These are phyloP conservation scores for Anguilla rostrata DNA, from an alignment of 2,113 vertebrate genomes.

Conservation along the genomic window DNA sequence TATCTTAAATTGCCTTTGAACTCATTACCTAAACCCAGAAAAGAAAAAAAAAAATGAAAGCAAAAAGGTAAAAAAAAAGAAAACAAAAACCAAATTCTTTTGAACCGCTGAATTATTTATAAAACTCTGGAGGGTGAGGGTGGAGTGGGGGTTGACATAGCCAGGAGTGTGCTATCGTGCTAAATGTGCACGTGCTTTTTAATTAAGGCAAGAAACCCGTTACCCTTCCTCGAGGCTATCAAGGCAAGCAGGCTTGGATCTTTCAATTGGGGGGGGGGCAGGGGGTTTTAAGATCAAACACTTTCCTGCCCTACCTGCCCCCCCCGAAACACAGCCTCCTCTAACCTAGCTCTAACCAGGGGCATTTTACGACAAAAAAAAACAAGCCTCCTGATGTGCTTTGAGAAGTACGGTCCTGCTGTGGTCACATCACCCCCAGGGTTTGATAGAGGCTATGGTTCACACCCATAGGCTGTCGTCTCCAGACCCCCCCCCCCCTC, in stretches of 20 bases:
- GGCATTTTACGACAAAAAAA: not conserved
- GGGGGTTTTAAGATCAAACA: not conserved
- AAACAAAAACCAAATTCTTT: conserved; percentile 10
- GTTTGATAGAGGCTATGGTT: not conserved
- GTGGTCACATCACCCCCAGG: not conserved
- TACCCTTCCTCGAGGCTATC: conserved; percentile 2
- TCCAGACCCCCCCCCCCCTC: not conserved
- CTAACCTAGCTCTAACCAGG: not conserved
- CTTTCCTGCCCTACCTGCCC: not conserved
- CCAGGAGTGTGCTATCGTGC: not conserved
- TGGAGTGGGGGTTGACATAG: conserved; percentile 36
- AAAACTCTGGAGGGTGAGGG: not conserved
- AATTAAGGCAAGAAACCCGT: not conserved
- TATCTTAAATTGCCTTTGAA: conserved; percentile 52
- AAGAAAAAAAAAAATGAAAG: conserved; percentile 23
- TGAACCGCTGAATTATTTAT: conserved; percentile 67
- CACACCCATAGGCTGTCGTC: not conserved
- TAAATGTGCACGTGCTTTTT: not conserved
- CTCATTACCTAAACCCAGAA: conserved; percentile 60
- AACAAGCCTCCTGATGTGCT: too few relatives aligned
- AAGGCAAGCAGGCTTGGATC: not conserved
- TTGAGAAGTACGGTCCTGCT: not conserved
- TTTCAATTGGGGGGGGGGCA: not conserved
- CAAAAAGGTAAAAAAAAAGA: not conserved
- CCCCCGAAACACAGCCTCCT: not conserved